Evolutionary conservation across 2,113 vertebrate species (phyloP), one percentile per base, ranked within the genome.

Genomic region (Trematocara zebra): DNA sequence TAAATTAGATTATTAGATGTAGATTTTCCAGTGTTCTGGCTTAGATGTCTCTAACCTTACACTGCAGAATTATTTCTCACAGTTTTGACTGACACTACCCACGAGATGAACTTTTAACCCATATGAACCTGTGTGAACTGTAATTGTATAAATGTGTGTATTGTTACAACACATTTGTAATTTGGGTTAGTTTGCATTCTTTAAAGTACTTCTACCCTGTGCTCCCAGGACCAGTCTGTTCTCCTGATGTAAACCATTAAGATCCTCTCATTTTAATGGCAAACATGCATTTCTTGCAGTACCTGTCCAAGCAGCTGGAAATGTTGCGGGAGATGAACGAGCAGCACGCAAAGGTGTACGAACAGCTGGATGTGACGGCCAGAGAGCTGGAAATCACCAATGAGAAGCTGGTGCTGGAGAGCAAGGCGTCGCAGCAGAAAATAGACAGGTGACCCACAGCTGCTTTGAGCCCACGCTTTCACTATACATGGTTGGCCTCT

Each of bases 301-400:
- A 99, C 93, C 94, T 99, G 91, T 97, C 97, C 94, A 99, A 99
- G 92, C 99, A 99, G 91, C 94, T 99, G 88, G 99, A 99, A 83
- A 98, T 96, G 82, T 67, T 99, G 87, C 93, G 99, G 64, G 98
- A 98, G 12, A 97, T 99, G 97, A 99, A 99, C 1, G 99, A 99
- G 85, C 99, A 99, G 94, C 98, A 99, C 0, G 98, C 98, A 0
- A 99, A 99, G 85, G 98, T 99, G 85, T 99, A 99, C 0, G 99
- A 99, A 87, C 99, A 99, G 96, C 95, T 99, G 95, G 99, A 99
- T 53, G 96, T 98, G 91, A 98, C 98, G 0, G 98, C 99, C 1
- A 94, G 98, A 11, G 98, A 98, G 94, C 96, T 99, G 95, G 99
- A 99, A 94, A 97, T 98, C 86, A 97, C 97, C 80, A 99, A 99